Conservation (phyloP, 2,888 invertebrate species). For the Apoda limacodes region DNA sequence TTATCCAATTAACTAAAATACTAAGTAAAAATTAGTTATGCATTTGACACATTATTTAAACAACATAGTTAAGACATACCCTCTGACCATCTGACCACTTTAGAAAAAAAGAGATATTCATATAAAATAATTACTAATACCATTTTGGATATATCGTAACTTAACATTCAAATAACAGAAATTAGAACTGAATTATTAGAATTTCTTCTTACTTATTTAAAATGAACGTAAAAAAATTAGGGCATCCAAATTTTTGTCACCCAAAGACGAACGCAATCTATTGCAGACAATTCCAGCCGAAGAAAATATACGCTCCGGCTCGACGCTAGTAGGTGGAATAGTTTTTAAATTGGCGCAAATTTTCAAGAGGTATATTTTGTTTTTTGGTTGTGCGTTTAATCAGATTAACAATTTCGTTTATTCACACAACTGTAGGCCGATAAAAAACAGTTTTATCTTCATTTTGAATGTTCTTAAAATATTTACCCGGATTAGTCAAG, state of each 20-base stretch:
- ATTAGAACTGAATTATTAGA: slow-evolving; percentile 1
- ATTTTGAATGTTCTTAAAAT: slow-evolving; percentile 13
- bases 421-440: slow-evolving; percentile 13
- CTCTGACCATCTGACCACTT: no score
- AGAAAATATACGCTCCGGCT: slow-evolving; percentile 14
- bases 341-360: slow-evolving; percentile 10
- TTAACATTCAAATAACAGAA: not conserved
- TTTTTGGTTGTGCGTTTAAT: no score
- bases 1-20: no score
- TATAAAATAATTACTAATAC: slow-evolving; percentile 6
- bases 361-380: no score
- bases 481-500: slow-evolving; percentile 13
- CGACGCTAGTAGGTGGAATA: slow-evolving; percentile 13
- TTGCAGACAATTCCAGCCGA: slow-evolving; percentile 11
- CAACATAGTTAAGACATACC: slow-evolving; percentile 4
- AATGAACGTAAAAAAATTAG: slow-evolving; percentile 8
- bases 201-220: slow-evolving; percentile 8
- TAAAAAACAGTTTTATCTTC: slow-evolving; percentile 12
- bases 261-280: slow-evolving; percentile 12
- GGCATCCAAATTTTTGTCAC: slow-evolving; percentile 7
- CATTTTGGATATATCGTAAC: no score
- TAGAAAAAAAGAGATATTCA: slow-evolving; percentile 5
- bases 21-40: no score
- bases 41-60: slow-evolving; percentile 10
- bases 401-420: no score